These are phyloP conservation scores for Meiosimyza platycephala DNA, from an alignment of 2,888 invertebrate genomes.

Conservation along the genomic window DNA sequence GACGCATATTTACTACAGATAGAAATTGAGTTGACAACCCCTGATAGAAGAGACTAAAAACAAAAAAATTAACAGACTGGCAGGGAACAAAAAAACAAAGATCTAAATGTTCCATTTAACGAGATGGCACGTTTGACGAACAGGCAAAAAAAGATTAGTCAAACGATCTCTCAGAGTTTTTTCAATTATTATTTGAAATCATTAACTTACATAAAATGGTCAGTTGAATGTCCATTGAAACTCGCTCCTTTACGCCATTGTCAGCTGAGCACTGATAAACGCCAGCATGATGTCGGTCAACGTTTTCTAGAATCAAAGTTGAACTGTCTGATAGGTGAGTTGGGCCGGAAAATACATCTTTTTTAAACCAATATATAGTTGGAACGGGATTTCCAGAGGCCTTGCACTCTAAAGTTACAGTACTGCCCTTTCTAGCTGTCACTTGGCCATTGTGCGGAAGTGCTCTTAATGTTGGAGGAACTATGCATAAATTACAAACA, in stretches of 20 bases:
- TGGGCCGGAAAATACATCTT: slow-evolving; percentile 67
- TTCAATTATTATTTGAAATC: too few relatives aligned
- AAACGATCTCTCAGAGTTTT: too few relatives aligned
- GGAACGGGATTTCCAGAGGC: slow-evolving; percentile 81
- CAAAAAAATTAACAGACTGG: too few relatives aligned
- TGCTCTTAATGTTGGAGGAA: slow-evolving; percentile 76
- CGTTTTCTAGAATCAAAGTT: slow-evolving; percentile 68
- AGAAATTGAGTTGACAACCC: too few relatives aligned
- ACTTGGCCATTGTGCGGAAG: slow-evolving; percentile 75
- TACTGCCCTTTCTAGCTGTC: slow-evolving; percentile 76
- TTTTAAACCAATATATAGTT: slow-evolving; percentile 77
- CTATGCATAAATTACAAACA: slow-evolving; percentile 55
- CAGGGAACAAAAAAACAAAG: too few relatives aligned
- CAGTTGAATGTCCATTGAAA: slow-evolving; percentile 69
- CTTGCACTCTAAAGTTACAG: slow-evolving; percentile 77
- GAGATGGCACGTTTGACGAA: too few relatives aligned
- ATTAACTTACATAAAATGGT: slow-evolving; percentile 69
- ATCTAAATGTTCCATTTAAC: too few relatives aligned
- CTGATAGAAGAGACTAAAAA: too few relatives aligned
- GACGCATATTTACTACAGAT: too few relatives aligned
- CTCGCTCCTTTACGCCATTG: slow-evolving; percentile 70
- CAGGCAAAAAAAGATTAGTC: too few relatives aligned
- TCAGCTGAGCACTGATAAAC: slow-evolving; percentile 70
- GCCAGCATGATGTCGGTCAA: slow-evolving; percentile 70
- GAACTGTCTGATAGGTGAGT: slow-evolving; percentile 69